These are phyloP conservation scores for Leptodirus hochenwartii DNA, from an alignment of 2,888 invertebrate species.

Conservation along the genomic window DNA sequence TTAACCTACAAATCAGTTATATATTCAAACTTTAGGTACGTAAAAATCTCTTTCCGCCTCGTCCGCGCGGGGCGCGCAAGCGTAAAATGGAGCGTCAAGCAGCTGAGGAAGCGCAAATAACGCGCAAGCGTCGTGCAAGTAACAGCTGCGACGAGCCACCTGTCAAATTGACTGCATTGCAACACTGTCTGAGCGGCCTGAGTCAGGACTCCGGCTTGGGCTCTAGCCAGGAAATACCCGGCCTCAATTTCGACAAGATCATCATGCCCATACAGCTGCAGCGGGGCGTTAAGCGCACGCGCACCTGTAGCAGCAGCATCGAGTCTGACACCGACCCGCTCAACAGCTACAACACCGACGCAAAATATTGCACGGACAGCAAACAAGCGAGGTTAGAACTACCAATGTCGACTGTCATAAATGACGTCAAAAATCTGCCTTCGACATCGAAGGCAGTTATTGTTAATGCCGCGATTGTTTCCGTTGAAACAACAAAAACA, in stretches of 20 bases:
- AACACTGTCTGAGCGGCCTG: slow-evolving; percentile 21
- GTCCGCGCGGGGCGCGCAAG: slow-evolving; percentile 30
- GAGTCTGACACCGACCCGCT: not conserved
- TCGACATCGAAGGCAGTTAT: no score
- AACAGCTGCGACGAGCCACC: slow-evolving; percentile 19
- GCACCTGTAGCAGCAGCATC: not conserved
- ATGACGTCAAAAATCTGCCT: no score
- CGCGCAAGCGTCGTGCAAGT: slow-evolving; percentile 2
- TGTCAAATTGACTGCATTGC: slow-evolving; percentile 24
- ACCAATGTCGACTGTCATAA: no score
- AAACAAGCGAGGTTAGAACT: no score
- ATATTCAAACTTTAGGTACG: slow-evolving; percentile 39
- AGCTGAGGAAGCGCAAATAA: slow-evolving; percentile 11
- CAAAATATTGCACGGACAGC: no score
- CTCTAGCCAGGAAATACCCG: slow-evolving; percentile 23
- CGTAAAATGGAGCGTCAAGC: slow-evolving; percentile 11
- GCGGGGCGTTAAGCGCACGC: not conserved
- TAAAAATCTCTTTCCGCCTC: slow-evolving; percentile 48
- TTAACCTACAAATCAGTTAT: no score
- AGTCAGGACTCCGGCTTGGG: slow-evolving; percentile 25
- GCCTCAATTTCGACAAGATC: slow-evolving; percentile 21
- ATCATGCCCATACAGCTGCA: slow-evolving; percentile 20
- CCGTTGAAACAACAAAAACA: no score
- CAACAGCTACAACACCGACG: no score
- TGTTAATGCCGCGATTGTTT: no score